Conservation (phyloP, 2,888 invertebrate genomes). For the Invenusta paracnida region DNA sequence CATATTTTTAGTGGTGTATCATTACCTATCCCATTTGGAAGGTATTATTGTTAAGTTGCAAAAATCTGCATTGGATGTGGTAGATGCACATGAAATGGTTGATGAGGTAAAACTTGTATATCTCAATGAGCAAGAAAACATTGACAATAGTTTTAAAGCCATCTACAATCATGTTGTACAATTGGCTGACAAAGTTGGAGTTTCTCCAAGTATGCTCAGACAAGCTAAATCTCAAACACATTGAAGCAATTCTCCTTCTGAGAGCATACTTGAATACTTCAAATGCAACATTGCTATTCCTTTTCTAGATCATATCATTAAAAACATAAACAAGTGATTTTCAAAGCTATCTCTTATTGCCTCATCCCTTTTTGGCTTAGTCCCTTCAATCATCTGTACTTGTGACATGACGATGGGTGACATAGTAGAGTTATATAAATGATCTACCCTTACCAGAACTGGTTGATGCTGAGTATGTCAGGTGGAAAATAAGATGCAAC, state of each 20-base stretch:
- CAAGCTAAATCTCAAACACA: too few species aligned
- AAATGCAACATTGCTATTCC: background rate
- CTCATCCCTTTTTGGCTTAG: background rate
- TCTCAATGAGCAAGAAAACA: background rate
- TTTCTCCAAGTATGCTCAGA: too few species aligned
- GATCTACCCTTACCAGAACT: too few species aligned
- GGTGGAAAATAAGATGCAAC: too few species aligned
- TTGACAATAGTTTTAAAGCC: constrained; percentile 10
- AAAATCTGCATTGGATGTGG: background rate
- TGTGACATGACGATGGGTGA: background rate
- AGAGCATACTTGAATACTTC: too few species aligned
- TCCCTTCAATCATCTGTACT: background rate
- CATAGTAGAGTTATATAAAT: background rate
- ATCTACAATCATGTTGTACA: too few species aligned
- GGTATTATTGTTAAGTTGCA: background rate
- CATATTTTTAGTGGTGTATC: constrained; percentile 5
- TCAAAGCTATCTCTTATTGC: background rate
- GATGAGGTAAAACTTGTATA: background rate
- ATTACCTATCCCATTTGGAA: constrained; percentile 16
- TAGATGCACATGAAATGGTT: background rate
- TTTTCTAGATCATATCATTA: background rate
- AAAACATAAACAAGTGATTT: background rate
- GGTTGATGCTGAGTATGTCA: too few species aligned
- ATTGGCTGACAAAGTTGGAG: too few species aligned
- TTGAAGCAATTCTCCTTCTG: too few species aligned